Evolutionary conservation across 2,797 vertebrate genomes (phyloP).

Genomic region (Pipistrellus nathusii): DNA sequence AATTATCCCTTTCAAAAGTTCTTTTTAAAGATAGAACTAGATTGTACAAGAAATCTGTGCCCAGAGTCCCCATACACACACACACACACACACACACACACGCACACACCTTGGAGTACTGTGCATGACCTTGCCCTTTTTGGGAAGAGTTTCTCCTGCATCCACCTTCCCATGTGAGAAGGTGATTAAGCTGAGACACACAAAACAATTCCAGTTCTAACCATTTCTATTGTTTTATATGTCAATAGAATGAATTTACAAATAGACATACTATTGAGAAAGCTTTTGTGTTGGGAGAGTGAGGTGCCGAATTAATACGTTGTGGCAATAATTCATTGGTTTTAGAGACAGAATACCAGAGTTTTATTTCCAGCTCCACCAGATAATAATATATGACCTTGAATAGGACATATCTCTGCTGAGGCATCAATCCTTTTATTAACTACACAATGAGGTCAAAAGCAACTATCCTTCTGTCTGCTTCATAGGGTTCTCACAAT

Average conservation of each 20-base stretch:
- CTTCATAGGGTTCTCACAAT: slow-evolving; percentile 43
- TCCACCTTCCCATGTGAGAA: not conserved
- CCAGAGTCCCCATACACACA: not conserved
- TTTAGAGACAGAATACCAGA: slow-evolving; percentile 12
- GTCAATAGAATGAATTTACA: not conserved
- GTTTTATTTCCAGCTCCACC: not conserved
- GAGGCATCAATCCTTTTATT: slow-evolving; percentile 18
- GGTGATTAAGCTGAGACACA: not conserved
- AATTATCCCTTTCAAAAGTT: not conserved
- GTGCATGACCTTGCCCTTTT: fast-evolving
- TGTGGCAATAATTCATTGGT: not conserved
- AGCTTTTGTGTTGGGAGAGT: not conserved
- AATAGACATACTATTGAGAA: not conserved
- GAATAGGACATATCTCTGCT: not conserved
- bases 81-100: not conserved
- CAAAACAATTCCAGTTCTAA: not conserved
- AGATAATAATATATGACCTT: not conserved
- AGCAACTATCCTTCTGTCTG: not conserved
- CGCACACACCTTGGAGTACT: not conserved
- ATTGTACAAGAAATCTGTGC: not conserved
- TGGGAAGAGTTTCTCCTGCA: not conserved
- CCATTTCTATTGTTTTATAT: not conserved
- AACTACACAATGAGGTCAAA: slow-evolving; percentile 48
- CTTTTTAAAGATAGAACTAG: not conserved
- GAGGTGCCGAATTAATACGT: not conserved